Evolutionary conservation across 2,113 vertebrate species (phyloP), one percentile per base, ranked within the genome.

Genomic region (Dascyllus trimaculatus): DNA sequence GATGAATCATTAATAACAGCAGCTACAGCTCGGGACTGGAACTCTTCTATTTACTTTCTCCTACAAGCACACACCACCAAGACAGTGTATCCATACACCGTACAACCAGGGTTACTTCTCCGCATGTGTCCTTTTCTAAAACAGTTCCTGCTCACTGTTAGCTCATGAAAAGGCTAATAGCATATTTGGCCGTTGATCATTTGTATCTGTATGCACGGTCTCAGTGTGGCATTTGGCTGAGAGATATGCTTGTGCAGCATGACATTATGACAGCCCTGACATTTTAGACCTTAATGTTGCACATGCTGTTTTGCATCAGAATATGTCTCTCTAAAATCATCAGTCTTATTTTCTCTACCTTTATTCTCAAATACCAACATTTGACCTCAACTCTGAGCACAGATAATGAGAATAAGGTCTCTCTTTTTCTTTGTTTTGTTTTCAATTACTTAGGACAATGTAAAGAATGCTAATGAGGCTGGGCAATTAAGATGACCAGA

Each of bases 221-320:
- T 82, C 69, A 22, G 68, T 59, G 71, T 93, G 89, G 84, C 91
- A 92, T 92, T 94, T 92, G 88, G 87, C 85, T 78, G 77, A 71
- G 80, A 90, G 90, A 92, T 87, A 89, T 79, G 84, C 87, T 91
- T 78, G 87, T 88, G 86, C 79, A 80, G 78, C 53, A 79, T 90
- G 87, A 89, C 93, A 93, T 93, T 92, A 93, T 92, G 91, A 93
- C 89, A 84, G 79, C 73, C 51, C 63, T 94, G 92, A 91, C 92
- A 94, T 95, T 93, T 94, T 82, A 72, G 81, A 86, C 85, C 75
- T 79, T 93, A 93, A 91, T 93, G 89, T 89, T 93, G 83, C 78
- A 71, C 80, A 72, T 22, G 62, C 80, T 90, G 89, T 85, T 93
- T 92, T 91, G 88, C 92, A 94, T 93, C 78, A 82, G 68, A 93